These are phyloP conservation scores for Dryococelus australis DNA, from an alignment of 2,888 invertebrate genomes.

Conservation along the genomic window DNA sequence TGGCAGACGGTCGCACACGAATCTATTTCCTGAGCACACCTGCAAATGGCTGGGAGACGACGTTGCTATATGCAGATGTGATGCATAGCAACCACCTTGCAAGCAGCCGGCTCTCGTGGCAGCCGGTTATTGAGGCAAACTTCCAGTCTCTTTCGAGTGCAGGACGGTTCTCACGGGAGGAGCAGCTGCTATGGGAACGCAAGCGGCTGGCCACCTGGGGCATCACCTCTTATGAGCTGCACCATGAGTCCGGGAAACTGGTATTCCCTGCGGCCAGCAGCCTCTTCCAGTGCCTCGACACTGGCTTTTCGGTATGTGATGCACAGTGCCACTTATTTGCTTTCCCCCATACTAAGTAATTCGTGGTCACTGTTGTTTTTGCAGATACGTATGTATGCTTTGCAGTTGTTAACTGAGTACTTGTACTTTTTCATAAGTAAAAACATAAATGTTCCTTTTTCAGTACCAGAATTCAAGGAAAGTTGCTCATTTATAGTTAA, in stretches of 20 bases:
- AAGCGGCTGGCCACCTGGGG: slow-evolving; percentile 93
- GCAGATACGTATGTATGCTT: neutral
- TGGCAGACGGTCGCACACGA: slow-evolving; percentile 80
- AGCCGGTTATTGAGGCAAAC: slow-evolving; percentile 81
- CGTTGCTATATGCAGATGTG: slow-evolving; percentile 85
- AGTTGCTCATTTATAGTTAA: too few relatives aligned
- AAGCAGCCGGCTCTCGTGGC: slow-evolving; percentile 64
- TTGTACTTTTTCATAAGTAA: too few relatives aligned
- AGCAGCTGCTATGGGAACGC: slow-evolving; percentile 89
- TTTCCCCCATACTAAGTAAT: neutral
- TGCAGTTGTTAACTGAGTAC: neutral
- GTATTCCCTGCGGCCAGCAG: slow-evolving; percentile 91
- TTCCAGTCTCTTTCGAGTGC: slow-evolving; percentile 66
- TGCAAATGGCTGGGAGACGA: slow-evolving; percentile 89
- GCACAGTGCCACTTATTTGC: neutral
- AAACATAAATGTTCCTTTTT: too few relatives aligned
- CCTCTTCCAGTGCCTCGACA: slow-evolving; percentile 84
- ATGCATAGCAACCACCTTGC: slow-evolving; percentile 34
- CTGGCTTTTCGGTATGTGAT: slow-evolving; percentile 70
- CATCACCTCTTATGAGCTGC: slow-evolving; percentile 91
- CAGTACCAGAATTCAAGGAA: too few relatives aligned
- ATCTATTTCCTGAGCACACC: slow-evolving; percentile 91
- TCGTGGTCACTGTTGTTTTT: neutral
- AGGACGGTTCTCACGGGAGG: slow-evolving; percentile 82
- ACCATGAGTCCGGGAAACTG: slow-evolving; percentile 80